Evolutionary conservation across 2,797 vertebrate genomes (phyloP).

Genomic region (Spea hammondii): DNA sequence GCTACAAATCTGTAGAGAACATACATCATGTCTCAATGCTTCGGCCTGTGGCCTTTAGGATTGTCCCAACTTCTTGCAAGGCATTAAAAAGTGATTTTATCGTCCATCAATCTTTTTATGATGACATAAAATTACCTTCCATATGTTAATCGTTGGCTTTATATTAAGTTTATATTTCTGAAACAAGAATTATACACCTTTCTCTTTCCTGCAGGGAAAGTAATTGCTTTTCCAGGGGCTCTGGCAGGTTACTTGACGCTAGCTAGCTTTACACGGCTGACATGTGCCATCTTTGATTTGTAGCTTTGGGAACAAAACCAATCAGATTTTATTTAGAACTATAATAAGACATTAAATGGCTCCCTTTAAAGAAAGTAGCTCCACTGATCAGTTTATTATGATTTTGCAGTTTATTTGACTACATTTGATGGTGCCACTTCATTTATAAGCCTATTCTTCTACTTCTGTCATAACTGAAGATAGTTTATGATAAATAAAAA

Average conservation of each 20-base stretch:
- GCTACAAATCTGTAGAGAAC: no score
- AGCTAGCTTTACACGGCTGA: conserved; percentile 48
- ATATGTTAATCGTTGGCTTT: conserved; percentile 36
- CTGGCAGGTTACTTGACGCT: conserved; percentile 43
- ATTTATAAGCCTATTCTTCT: conserved; percentile 18
- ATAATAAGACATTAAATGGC: conserved; percentile 31
- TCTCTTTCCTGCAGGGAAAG: conserved; percentile 19
- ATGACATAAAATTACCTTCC: conserved; percentile 42
- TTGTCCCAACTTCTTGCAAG: conserved; percentile 1
- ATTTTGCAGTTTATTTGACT: conserved; percentile 11
- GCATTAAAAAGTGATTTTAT: conserved; percentile 28
- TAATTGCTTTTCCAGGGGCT: conserved; percentile 46
- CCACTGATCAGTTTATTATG: conserved; percentile 1
- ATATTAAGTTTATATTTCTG: conserved; percentile 31
- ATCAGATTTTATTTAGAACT: conserved; percentile 46
- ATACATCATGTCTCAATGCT: background rate
- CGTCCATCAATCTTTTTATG: conserved; percentile 28
- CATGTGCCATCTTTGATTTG: conserved; percentile 46
- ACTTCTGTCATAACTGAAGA: conserved; percentile 25
- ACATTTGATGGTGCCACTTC: conserved; percentile 19
- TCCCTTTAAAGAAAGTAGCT: background rate
- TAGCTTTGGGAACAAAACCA: conserved; percentile 44
- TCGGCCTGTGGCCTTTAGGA: conserved; percentile 1
- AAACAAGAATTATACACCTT: conserved; percentile 45
- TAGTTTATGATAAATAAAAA: conserved; percentile 15